Evolutionary conservation across 2,113 vertebrate species (phyloP), one percentile per base, ranked within the genome.

Genomic region (Chauna torquata): DNA sequence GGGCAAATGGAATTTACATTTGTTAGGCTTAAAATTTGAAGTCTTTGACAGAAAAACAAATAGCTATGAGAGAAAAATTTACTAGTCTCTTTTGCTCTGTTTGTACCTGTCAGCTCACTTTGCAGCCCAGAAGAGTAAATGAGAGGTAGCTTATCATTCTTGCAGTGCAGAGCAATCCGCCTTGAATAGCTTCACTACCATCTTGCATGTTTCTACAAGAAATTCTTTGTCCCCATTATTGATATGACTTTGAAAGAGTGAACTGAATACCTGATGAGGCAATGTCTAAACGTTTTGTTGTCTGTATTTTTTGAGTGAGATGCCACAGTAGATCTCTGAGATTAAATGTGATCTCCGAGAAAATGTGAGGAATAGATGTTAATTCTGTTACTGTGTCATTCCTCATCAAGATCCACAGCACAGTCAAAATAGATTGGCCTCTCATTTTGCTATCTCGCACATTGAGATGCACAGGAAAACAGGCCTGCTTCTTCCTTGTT

Each of bases 31-130:
- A 86, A 64, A 44, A 38, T 70, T 75, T 77, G 75, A 82, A 71
- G 30, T 72, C 79, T 78, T 75, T 92, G 93, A 82, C 64, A 91
- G 95, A 81, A 66, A 92, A 95, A 86, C 76, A 75, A 86, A 96
- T 96, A 78, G 50, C 91, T 27, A 0, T 32, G 69, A 83, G 45
- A 36, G 11, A 61, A 87, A 86, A 92, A 81, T 75, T 42, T 74
- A 12, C 58, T 65, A 20, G 12, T 64, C 19, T 77, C 59, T 88
- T 83, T 54, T 83, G 76, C 69, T 82, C 40, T 78, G 0, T 91
- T 96, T 94, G 6, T 95, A 68, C 65, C 66, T 84, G 93, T 95
- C 91, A 86, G 87, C 69, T 72, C 59, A 52, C 57, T 85, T 92
- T 25, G 55, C 83, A 88, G 76, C 27, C 6, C 4, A 28, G 36